These are phyloP conservation scores for Lophura nycthemera DNA, from an alignment of 2,113 vertebrate genomes.

Conservation along the genomic window DNA sequence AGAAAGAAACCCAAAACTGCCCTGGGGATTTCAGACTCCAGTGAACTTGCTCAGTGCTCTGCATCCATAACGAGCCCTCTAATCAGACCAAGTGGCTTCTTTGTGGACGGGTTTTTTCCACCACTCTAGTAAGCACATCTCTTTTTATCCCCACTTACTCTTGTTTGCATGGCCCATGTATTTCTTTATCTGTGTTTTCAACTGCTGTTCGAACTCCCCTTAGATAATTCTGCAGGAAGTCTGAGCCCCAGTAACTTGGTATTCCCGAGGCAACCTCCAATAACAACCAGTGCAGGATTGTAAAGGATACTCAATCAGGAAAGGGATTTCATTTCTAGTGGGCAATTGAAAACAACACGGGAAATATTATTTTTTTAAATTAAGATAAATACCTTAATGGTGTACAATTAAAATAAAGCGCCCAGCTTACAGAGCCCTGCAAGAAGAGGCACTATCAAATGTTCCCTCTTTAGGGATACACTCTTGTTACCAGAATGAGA, in stretches of 20 bases:
- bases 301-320: not conserved
- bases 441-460: slow-evolving; percentile 7
- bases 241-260: slow-evolving; percentile 27
- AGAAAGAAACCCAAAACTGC: slow-evolving; percentile 42
- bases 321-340: slow-evolving; percentile 60
- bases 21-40: slow-evolving; percentile 25
- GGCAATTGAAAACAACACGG: slow-evolving; percentile 63
- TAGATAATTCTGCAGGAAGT: slow-evolving; percentile 17
- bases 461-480: not conserved
- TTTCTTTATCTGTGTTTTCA: slow-evolving; percentile 65
- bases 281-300: slow-evolving; percentile 30
- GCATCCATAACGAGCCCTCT: slow-evolving; percentile 24
- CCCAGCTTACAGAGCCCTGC: not conserved
- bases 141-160: slow-evolving; percentile 52
- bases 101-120: not conserved
- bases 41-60: slow-evolving; percentile 33
- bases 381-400: slow-evolving; percentile 68
- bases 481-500: not conserved
- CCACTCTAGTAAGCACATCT: slow-evolving; percentile 12
- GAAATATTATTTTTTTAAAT: slow-evolving; percentile 66
- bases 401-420: slow-evolving; percentile 53
- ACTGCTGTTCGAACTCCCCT: slow-evolving; percentile 29
- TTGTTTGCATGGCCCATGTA: slow-evolving; percentile 52
- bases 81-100: slow-evolving; percentile 36
- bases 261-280: slow-evolving; percentile 63